These are phyloP conservation scores for Stictocephala bisonia DNA, from an alignment of 2,888 invertebrate species.

Conservation along the genomic window DNA sequence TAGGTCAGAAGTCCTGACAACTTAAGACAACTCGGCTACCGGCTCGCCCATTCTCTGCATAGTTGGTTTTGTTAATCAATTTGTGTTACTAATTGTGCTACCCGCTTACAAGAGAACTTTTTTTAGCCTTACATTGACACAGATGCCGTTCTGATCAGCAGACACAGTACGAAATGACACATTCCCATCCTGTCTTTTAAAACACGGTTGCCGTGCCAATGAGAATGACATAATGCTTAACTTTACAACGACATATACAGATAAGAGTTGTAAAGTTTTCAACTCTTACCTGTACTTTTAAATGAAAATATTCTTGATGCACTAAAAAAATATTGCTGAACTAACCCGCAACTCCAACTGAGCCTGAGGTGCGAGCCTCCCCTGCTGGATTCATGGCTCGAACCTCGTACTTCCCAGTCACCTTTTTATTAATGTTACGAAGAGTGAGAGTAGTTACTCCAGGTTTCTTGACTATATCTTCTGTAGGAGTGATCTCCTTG, in stretches of 20 bases:
- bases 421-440: slow-evolving; percentile 76
- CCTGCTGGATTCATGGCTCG: slow-evolving; percentile 81
- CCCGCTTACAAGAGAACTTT: too few relatives aligned
- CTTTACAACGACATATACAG: not conserved
- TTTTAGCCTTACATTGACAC: too few relatives aligned
- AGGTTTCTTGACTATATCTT: slow-evolving; percentile 73
- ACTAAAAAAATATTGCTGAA: not conserved
- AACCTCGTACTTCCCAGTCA: slow-evolving; percentile 90
- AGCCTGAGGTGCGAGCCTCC: slow-evolving; percentile 83
- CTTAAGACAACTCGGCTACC: too few relatives aligned
- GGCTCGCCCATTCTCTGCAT: too few relatives aligned
- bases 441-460: slow-evolving; percentile 75
- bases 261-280: not conserved
- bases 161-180: too few relatives aligned
- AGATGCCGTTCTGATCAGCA: too few relatives aligned
- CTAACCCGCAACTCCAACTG: slow-evolving; percentile 76
- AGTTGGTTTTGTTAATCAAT: too few relatives aligned
- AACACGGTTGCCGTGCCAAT: too few relatives aligned
- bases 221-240: not conserved
- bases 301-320: not conserved
- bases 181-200: too few relatives aligned
- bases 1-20: too few relatives aligned
- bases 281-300: too few relatives aligned
- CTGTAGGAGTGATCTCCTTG: slow-evolving; percentile 74
- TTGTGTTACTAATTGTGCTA: too few relatives aligned